phyloP scores from a whole-genome alignment of 1,140 invertebrate genomes.

The Drosophila athabasca region DNA sequence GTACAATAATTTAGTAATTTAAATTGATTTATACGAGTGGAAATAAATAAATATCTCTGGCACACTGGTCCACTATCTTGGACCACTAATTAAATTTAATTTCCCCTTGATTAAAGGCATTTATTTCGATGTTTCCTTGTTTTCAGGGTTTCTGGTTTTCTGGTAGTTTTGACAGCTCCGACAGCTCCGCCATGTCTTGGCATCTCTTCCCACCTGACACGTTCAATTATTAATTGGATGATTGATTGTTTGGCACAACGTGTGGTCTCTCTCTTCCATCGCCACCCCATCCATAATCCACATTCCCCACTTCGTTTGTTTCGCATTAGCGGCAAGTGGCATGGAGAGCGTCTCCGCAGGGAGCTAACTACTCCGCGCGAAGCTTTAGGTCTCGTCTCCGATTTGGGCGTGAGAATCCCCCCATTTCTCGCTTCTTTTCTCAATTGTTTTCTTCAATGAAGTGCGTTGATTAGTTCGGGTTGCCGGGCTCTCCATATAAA shows the following conservation, averaged over 20 bases:
- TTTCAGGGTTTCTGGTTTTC: conserved; percentile 44
- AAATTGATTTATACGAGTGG: conserved; percentile 60
- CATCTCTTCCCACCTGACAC: conserved; percentile 23
- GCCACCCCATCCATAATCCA: background rate
- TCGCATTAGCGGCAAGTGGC: conserved; percentile 40
- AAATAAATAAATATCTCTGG: conserved; percentile 42
- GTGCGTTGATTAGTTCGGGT: conserved; percentile 38
- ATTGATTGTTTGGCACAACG: conserved; percentile 66
- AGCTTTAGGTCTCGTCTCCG: conserved; percentile 15
- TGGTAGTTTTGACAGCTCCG: conserved; percentile 51
- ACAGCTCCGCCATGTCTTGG: conserved; percentile 11
- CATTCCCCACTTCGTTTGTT: conserved; percentile 8
- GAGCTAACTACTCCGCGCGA: conserved; percentile 49
- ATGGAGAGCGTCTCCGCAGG: conserved; percentile 52
- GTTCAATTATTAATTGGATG: conserved; percentile 70
- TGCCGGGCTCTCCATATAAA: conserved; percentile 35
- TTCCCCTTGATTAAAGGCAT: conserved; percentile 66
- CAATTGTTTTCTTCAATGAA: conserved; percentile 48
- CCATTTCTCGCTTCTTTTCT: conserved; percentile 36
- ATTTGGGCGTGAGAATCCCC: conserved; percentile 37
- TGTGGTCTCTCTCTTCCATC: conserved; percentile 61
- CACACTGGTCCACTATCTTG: conserved; percentile 19
- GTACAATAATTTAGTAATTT: conserved; percentile 35
- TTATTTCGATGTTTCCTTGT: conserved; percentile 46
- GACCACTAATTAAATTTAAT: conserved; percentile 69